Base-by-base conservation (phyloP, 2,113 vertebrate genomes). In the rat (Rattus norvegicus) region DNA sequence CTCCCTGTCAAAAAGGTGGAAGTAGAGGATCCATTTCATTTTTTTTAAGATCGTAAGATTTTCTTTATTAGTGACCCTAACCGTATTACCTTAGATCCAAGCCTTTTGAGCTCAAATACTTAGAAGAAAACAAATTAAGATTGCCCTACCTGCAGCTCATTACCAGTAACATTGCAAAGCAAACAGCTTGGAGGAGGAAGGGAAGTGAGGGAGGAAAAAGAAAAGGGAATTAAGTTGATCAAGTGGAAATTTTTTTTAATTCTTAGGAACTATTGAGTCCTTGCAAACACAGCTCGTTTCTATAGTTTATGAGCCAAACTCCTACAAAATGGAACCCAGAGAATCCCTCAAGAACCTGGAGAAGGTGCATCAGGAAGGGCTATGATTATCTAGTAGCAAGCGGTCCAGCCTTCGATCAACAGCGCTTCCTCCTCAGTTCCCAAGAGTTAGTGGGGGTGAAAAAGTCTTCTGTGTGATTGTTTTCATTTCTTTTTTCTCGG, bases 401-500 rank as follows among this genome's bases (percentile, higher is more conserved):
- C 98, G 95, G 98, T 98, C 96, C 98, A 96, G 96, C 97, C 98
- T 98, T 98, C 91, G 69, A 0, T 92, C 95, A 95, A 97, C 96
- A 97, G 5, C 92, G 52, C 96, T 69, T 93, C 97, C 95, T 98
- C 91, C 54, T 95, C 67, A 93, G 90, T 61, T 94, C 97, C 98
- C 96, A 1, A 47, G 97, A 0, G 0, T 98, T 99, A 99, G 98
- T 99, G 99, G 97, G 97, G 99, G 98, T 88, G 99, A 98, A 98
- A 99, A 99, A 0, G 99, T 99, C 98, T 99, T 99, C 97, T 99
- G 99, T 99, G 99, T 99, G 96, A 99, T 99, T 97, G 99, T 99
- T 99, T 99, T 99, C 99, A 99, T 99, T 98, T 99, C 99, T 97
- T 99, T 99, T 98, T 99, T 99, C 98, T 99, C 99, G 10, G 99